Evolutionary conservation across 2,888 invertebrate species (phyloP), one percentile per base, ranked within the genome.

Genomic region (Patella ulyssiponensis): DNA sequence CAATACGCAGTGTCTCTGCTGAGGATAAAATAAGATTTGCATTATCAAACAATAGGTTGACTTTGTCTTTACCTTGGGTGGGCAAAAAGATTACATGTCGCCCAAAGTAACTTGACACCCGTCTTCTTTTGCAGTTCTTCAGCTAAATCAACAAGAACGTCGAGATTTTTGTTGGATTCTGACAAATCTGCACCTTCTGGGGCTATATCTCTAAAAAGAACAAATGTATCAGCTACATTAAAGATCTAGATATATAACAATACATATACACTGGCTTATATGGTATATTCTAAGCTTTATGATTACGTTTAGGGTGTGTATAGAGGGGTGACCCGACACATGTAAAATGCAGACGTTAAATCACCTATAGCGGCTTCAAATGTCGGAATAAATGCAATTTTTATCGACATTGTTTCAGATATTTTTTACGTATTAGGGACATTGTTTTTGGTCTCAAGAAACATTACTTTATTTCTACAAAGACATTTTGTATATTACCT

Each of bases 1-100:
- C 27, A 27, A 27, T 27, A 2, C 27, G 27, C 27, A 2, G 4
- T 33, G 33, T 33, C 7, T 33, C 33, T 33, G 33, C 5, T 3
- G 44, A 5, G 44, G 7, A 44, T 44, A 44, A 44, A 7, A 44
- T 7, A 9, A 44, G 44, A 44, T 44, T 44, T 44, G 44, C 44
- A 44, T 44, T 44, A 33, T 3, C 3, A 7, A 33, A 3, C n/a
- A n/a, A 17, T n/a, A 12, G 20, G 52, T 51, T 23, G 23, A 72
- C 5, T 51, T 11, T 9, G 27, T 33, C 15, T 75, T 51, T 86
- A 94, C 94, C 94, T 93, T 0, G 93, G 92, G 89, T 94, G 92
- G 3, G 93, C 92, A 89, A 94, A 94, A 75, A 95, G 90, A 86
- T 95, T 94, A 12, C 94, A 94, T 0, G 94, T 94, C 3, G 94